Conservation (phyloP, 2,888 invertebrate species). For the Oegoconia quadripuncta region DNA sequence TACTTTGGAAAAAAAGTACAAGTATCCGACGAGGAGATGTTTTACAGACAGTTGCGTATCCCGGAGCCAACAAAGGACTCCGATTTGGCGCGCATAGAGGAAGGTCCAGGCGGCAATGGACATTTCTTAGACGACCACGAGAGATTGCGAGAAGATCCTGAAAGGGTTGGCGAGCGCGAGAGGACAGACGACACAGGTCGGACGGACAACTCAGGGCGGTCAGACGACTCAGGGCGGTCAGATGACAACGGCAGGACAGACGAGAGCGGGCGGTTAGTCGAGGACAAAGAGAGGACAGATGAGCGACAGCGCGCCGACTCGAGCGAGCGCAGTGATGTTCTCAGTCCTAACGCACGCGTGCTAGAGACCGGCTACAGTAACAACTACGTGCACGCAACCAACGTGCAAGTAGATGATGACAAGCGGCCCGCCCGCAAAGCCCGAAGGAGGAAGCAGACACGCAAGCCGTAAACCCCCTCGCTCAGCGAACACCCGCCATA, state of each 20-base stretch:
- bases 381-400: constrained; percentile 55
- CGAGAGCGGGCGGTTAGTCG: constrained; percentile 29
- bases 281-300: constrained; percentile 27
- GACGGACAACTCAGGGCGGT: constrained; percentile 22
- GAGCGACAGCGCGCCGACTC: constrained; percentile 33
- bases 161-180: constrained; percentile 14
- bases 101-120: constrained; percentile 28
- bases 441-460: constrained; percentile 19
- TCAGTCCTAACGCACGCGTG: constrained; percentile 56
- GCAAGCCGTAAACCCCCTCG: not conserved
- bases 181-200: constrained; percentile 23
- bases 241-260: constrained; percentile 26
- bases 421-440: constrained; percentile 24
- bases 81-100: constrained; percentile 51
- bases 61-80: constrained; percentile 58
- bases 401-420: constrained; percentile 55
- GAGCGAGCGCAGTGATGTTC: constrained; percentile 36
- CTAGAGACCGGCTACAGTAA: constrained; percentile 54
- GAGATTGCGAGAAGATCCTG: constrained; percentile 29
- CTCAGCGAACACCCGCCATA: constrained; percentile 6
- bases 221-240: constrained; percentile 28
- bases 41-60: constrained; percentile 43
- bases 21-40: constrained; percentile 58
- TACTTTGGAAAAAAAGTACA: constrained; percentile 59
- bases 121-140: constrained; percentile 57